Evolutionary conservation across 2,888 invertebrate species (phyloP).

Genomic region (Pandemis heparana): DNA sequence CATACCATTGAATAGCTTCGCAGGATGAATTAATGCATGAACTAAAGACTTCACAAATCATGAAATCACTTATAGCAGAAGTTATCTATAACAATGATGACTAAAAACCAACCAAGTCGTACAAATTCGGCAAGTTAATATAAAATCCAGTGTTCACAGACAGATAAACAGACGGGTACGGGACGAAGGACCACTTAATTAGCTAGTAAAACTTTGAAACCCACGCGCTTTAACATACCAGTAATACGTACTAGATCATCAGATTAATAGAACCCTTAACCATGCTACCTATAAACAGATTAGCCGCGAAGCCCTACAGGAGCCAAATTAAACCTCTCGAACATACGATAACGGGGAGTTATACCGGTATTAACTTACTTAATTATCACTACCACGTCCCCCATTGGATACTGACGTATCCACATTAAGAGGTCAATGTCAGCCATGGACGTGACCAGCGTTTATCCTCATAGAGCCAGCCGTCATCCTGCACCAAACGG

Average conservation of each 20-base stretch:
- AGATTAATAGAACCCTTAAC: slow-evolving; percentile 30
- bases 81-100: too few species aligned
- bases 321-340: slow-evolving; percentile 18
- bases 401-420: slow-evolving; percentile 49
- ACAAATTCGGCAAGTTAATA: too few species aligned
- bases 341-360: not conserved
- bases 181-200: too few species aligned
- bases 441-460: slow-evolving; percentile 64
- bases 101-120: too few species aligned
- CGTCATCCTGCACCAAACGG: slow-evolving; percentile 58
- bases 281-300: slow-evolving; percentile 26
- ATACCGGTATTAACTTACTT: slow-evolving; percentile 14
- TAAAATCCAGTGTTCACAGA: too few species aligned
- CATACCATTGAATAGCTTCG: too few species aligned
- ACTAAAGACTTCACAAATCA: too few species aligned
- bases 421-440: slow-evolving; percentile 69
- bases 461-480: slow-evolving; percentile 48
- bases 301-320: slow-evolving; percentile 27
- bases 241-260: not conserved
- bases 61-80: too few species aligned
- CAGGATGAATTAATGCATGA: too few species aligned
- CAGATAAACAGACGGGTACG: too few species aligned
- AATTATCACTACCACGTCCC: slow-evolving; percentile 32
- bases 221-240: not conserved
- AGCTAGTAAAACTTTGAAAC: too few species aligned